Base-by-base conservation (phyloP, 2,888 invertebrate species). In the Erannis defoliaria region DNA sequence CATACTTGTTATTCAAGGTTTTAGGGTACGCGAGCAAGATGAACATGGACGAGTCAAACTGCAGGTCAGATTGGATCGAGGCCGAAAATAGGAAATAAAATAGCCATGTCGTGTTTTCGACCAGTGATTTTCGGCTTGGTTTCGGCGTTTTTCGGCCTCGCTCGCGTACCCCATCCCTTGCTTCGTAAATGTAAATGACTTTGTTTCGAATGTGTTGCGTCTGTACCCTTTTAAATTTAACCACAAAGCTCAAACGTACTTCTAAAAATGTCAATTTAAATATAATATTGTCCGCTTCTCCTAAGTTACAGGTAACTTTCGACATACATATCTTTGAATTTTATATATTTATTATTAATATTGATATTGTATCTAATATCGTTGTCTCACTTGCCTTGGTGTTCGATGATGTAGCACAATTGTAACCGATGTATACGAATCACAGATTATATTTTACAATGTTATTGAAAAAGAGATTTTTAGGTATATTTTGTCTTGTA, bases 391-490 rank as follows among this genome's bases (percentile, higher is more conserved):
- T 88, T 90, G 93, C 92, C 93, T 93, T 92, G 88, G 91, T 92
- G 93, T 92, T 91, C 87, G 87, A 75, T 86, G 84, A 79, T 78
- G 85, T 90, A 92, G 93, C 92, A 93, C 93, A 90, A 93, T 89
- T 90, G 93, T 89, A 93, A 93, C 91, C 90, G 82, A 93, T 90
- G 93, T 93, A 93, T 93, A 93, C 93, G 93, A 62, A 93, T 78
- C 80, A 86, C 83, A 83, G 84, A 88, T 88, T 82, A 90, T 92
- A 92, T 92, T 93, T 90, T 93, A 92, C 89, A 89, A 88, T 90
- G 92, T 93, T 93, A 77, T 70, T 63, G 78, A 89, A 84, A 90
- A 88, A 84, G 86, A 90, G 87, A 89, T 90, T 90, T 89, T 89
- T 88, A 90, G 85, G 84, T 90, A 84, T 93, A 92, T 91, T 85